These are phyloP conservation scores for Siderastrea radians DNA, from an alignment of 92 coral and sea anemone species.

Conservation along the genomic window DNA sequence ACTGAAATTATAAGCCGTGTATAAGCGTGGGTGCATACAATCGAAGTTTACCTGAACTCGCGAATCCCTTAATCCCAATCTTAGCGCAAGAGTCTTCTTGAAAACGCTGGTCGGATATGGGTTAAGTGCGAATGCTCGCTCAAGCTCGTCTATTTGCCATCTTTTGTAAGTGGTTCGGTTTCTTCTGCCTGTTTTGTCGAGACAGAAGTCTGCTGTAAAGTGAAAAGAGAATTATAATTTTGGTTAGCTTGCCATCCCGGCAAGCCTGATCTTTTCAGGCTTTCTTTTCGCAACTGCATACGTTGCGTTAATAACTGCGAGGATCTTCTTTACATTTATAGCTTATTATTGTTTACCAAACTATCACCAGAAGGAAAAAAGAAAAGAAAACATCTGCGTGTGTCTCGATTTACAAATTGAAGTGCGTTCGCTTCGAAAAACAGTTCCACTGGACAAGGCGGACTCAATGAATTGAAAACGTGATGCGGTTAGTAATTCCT, in stretches of 20 bases:
- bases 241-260: too few relatives aligned
- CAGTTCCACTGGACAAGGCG: not conserved
- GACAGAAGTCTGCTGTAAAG: conserved; percentile 63
- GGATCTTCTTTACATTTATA: too few relatives aligned
- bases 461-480: not conserved
- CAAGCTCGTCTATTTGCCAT: conserved; percentile 99
- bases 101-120: conserved; percentile 97
- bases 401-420: not conserved
- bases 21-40: not conserved
- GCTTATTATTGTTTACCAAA: not conserved
- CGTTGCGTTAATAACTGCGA: too few relatives aligned
- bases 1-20: not conserved
- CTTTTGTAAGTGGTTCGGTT: conserved; percentile 96
- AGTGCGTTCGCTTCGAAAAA: too few relatives aligned
- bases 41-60: conserved; percentile 92
- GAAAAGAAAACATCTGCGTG: not conserved
- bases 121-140: conserved; percentile 89
- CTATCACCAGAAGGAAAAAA: too few relatives aligned
- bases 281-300: too few relatives aligned
- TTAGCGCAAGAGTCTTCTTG: conserved; percentile 91
- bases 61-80: conserved; percentile 96
- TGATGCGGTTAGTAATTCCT: too few relatives aligned
- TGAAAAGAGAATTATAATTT: not conserved
- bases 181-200: conserved; percentile 92
- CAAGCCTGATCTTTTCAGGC: too few relatives aligned